These are phyloP conservation scores for Polyommatus iphigenia DNA, from an alignment of 2,888 invertebrate genomes.

Conservation along the genomic window DNA sequence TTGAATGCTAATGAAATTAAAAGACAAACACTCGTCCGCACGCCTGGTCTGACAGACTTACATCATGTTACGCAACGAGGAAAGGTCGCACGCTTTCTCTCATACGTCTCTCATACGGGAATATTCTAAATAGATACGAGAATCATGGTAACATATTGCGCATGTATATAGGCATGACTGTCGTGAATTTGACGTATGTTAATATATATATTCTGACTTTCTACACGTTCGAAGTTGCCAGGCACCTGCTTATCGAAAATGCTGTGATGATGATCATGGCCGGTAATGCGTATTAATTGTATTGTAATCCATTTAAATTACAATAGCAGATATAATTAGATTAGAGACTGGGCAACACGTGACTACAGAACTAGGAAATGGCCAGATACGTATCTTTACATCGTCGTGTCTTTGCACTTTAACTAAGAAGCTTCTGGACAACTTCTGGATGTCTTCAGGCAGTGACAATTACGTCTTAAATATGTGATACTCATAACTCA, in stretches of 20 bases:
- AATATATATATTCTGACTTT: background rate
- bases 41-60: background rate
- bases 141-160: background rate
- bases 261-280: background rate
- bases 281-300: slow-evolving; percentile 10
- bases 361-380: background rate
- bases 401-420: no score
- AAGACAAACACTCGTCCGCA: slow-evolving; percentile 15
- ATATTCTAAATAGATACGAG: slow-evolving; percentile 9
- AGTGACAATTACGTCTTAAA: no score
- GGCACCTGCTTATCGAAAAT: background rate
- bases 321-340: slow-evolving; percentile 5
- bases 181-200: background rate
- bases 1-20: slow-evolving; percentile 29
- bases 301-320: slow-evolving; percentile 13
- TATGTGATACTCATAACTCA: no score
- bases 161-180: background rate
- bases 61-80: slow-evolving; percentile 27
- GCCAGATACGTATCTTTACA: background rate
- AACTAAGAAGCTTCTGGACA: no score
- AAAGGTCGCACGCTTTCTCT: slow-evolving; percentile 28
- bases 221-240: background rate
- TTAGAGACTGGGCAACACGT: background rate
- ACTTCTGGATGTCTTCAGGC: no score
- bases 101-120: slow-evolving; percentile 14